Conservation (phyloP, 2,797 vertebrate genomes). For the Luscinia luscinia region DNA sequence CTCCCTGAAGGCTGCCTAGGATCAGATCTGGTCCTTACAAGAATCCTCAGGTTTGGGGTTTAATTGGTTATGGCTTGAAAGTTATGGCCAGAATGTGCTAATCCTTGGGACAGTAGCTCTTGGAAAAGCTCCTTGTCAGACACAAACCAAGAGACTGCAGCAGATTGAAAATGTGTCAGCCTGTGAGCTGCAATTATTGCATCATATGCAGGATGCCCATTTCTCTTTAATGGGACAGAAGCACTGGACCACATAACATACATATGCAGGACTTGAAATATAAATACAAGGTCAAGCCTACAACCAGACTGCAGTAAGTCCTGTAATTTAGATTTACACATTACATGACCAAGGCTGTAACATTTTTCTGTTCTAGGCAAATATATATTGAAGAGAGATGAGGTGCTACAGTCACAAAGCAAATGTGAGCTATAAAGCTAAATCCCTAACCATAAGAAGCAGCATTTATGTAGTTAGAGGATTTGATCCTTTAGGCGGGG, state of each 20-base stretch:
- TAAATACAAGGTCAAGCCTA: slow-evolving; percentile 8
- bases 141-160: neutral
- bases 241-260: neutral
- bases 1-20: neutral
- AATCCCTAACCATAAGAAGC: neutral
- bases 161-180: neutral
- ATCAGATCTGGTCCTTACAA: neutral
- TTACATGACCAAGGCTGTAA: neutral
- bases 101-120: neutral
- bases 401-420: neutral
- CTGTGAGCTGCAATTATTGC: neutral
- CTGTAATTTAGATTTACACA: neutral
- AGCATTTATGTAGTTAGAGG: neutral
- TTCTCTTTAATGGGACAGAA: neutral
- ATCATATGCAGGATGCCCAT: neutral
- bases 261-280: neutral
- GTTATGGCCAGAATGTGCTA: neutral
- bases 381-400: neutral
- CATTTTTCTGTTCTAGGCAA: neutral
- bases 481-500: neutral
- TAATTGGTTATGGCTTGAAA: neutral
- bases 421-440: neutral
- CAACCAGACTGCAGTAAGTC: neutral
- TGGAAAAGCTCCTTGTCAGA: neutral
- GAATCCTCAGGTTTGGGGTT: neutral